Base-by-base conservation (phyloP, 2,113 vertebrate genomes). In the Piaya cayana region DNA sequence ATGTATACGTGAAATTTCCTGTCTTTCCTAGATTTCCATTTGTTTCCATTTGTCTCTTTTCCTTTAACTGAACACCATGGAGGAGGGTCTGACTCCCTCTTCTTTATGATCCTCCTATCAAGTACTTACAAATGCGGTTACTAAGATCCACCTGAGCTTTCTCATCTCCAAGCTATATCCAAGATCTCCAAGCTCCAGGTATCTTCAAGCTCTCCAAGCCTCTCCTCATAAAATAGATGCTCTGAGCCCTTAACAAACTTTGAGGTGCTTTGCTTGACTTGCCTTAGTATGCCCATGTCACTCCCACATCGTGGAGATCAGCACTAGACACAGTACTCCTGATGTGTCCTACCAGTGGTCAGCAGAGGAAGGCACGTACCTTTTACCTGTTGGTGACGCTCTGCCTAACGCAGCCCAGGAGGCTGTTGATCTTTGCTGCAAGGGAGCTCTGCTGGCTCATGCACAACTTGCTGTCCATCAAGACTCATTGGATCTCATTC, bases 351-450 rank as follows among this genome's bases (percentile, higher is more conserved):
- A 60, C 39, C 12, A 60, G 68, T 4, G 22, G 27, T 47, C 8
- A 64, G 8, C 42, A 72, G 32, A 36, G 20, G 36, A 83, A 82
- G 43, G 29, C 20, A 86, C 14, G 29, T 86, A 15, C 20, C 16
- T 23, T 11, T 68, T 39, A 77, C 19, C 60, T 63, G 36, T 16
- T 53, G 55, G 36, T 11, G 5, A 55, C 2, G 3, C 5, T 63
- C 37, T 65, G 8, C 10, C 42, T 59, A 45, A 49, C 12, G 36
- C 12, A 86, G 39, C 8, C 55, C 47, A 78, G 43, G 20, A 42
- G 9, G 49, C 9, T 64, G 22, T 3, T 55, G 32, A 6, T 49
- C 53, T 80, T 75, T 1, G 2, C 25, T 1, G 0, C 23, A 43
- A 49, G 22, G 32, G 15, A 62, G 14, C 42, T 37, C 22, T 53